Base-by-base conservation (phyloP, 2,888 invertebrate species). In the Agrochola litura region DNA sequence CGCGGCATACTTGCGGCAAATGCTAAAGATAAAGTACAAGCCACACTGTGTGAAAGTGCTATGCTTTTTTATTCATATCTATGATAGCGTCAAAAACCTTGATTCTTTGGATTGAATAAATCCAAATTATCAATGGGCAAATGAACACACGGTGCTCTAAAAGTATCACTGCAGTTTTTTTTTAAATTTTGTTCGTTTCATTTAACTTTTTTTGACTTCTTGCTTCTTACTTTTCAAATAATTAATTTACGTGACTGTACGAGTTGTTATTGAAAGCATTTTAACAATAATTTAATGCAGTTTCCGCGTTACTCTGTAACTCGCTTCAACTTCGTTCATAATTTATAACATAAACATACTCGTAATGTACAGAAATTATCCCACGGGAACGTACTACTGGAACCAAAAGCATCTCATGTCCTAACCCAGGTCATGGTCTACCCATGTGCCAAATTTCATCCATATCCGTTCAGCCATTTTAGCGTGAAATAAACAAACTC, bases 1-100 rank as follows among this genome's bases (percentile, higher is more conserved):
- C 69, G 61, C 30, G 69, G 54, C 9, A 60, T 49, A 61, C 41
- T 14, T 56, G 64, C 16, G 52, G 46, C 14, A 67, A 56, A 60
- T 37, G 6, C 58, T 41, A 22, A 25, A 4, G 8, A 16, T 74
- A 56, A 66, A 66, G 22, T n/a, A 2, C 2, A 4, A 9, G 46
- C 8, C 37, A 49, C 37, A 81, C 58, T 16, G 49, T 19, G 4
- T 5, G 6, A 19, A 22, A 30, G 30, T 2, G 10, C 19, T 41
- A 19, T 10, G 10, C 70, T 30, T 25, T 72, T 30, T 37, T 19
- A 37, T n/a, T n/a, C 2, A 16, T 16, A 22, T 22, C 22, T 19
- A 22, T 16, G 2, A 30, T 25, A 46, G 19, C n/a, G 9, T 43
- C 41, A 16, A 65, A 64, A 41, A 16, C n/a, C 9, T 43, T 25